phyloP scores from a whole-genome alignment of 2,113 vertebrate species.

The Pontoporia blainvillei region DNA sequence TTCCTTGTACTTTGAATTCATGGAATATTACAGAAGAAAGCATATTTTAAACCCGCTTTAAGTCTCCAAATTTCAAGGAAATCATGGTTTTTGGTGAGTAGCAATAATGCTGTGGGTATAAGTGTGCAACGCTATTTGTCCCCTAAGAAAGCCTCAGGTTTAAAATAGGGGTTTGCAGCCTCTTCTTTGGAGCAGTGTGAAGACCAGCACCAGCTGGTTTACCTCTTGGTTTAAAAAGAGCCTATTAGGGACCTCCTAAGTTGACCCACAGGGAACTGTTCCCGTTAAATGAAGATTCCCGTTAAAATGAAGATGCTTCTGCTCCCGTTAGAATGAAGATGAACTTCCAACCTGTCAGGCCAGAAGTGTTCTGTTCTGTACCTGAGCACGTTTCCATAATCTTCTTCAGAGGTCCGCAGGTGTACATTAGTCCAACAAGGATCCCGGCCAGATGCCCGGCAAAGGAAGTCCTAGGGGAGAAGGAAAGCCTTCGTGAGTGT shows the following conservation, averaged over 20 bases:
- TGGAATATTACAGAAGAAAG: not conserved
- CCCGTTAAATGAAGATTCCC: not conserved
- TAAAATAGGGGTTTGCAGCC: not conserved
- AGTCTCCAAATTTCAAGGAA: not conserved
- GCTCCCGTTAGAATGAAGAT: not conserved
- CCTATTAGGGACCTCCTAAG: not conserved
- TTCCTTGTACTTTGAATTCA: not conserved
- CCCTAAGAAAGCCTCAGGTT: not conserved
- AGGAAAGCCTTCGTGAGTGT: constrained; percentile 38
- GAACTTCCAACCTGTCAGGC: not conserved
- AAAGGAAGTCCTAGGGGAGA: constrained; percentile 88
- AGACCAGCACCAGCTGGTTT: not conserved
- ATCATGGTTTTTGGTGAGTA: not conserved
- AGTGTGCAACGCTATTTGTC: not conserved
- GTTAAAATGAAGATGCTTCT: not conserved
- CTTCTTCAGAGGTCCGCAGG: constrained; percentile 86
- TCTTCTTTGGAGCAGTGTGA: not conserved
- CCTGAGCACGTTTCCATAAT: constrained; percentile 89
- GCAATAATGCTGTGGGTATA: not conserved
- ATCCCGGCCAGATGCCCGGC: constrained; percentile 94
- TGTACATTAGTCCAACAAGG: constrained; percentile 94
- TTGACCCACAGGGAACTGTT: not conserved
- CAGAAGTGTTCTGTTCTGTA: constrained; percentile 55
- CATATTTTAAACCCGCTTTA: not conserved
- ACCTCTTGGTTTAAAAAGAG: not conserved